These are phyloP conservation scores for Theocolax elegans DNA, from an alignment of 1,140 invertebrate species.

Conservation along the genomic window DNA sequence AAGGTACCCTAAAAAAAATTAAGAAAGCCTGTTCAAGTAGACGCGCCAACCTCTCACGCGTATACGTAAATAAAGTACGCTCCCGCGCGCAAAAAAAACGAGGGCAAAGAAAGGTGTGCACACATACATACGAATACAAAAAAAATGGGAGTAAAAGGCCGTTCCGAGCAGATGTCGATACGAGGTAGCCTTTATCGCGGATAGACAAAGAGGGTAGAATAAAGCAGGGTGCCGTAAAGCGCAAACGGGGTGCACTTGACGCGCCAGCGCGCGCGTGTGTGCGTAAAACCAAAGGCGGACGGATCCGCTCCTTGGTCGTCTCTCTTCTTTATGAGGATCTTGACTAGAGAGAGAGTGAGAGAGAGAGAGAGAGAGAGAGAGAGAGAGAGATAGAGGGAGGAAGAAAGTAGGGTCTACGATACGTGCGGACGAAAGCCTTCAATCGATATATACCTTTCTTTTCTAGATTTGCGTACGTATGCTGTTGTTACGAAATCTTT, in stretches of 20 bases:
- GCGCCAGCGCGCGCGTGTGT: background rate
- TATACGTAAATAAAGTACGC: background rate
- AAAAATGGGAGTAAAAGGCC: conserved; percentile 18
- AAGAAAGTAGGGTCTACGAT: too few relatives aligned
- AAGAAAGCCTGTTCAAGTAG: conserved; percentile 5
- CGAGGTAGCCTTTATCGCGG: conserved; percentile 26
- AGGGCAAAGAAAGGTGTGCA: background rate
- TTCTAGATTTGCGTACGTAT: too few relatives aligned
- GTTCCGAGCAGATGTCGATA: conserved; percentile 19
- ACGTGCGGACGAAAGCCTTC: too few relatives aligned
- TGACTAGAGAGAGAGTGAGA: too few relatives aligned
- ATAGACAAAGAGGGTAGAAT: conserved; percentile 20
- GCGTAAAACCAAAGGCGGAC: conserved; percentile 23
- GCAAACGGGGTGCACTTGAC: conserved; percentile 22
- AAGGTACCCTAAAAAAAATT: background rate
- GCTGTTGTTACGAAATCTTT: too few relatives aligned
- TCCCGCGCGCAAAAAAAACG: background rate
- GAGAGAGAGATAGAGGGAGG: too few relatives aligned
- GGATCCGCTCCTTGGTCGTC: background rate
- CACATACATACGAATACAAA: background rate
- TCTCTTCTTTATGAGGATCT: conserved; percentile 15
- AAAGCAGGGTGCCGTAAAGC: conserved; percentile 20
- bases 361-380: too few relatives aligned
- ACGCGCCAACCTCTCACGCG: background rate
- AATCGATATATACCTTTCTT: too few relatives aligned